A percentile compares a stretch with the other conserved stretches of the same genome.
These are phyloP conservation scores for Uropetala carovei DNA, from an alignment of 2,888 invertebrate species.

Conservation along the genomic window DNA sequence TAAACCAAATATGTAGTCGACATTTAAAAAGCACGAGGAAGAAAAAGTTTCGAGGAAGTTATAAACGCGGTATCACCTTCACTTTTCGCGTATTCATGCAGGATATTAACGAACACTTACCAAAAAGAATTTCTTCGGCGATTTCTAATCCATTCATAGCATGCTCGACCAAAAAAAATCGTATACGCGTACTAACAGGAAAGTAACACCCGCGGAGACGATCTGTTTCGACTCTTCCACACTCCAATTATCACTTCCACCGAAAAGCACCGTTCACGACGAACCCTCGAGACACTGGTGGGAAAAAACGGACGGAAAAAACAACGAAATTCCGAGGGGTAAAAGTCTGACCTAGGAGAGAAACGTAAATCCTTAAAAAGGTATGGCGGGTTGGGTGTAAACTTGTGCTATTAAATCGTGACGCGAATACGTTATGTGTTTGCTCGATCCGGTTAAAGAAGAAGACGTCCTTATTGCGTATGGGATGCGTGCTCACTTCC, in stretches of 20 bases:
- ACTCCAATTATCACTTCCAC: conserved; percentile 4
- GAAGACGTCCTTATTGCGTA: not conserved
- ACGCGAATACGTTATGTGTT: not conserved
- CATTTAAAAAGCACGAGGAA: no score
- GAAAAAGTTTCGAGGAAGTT: no score
- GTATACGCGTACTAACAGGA: no score
- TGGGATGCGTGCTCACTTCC: not conserved
- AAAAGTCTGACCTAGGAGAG: not conserved
- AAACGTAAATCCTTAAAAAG: not conserved
- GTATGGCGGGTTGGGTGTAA: not conserved
- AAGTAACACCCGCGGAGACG: no score
- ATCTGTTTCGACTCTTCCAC: not conserved
- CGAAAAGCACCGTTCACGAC: not conserved
- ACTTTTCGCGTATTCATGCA: no score
- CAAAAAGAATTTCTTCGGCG: no score
- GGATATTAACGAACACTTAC: no score
- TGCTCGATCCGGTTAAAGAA: not conserved
- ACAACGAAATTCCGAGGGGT: not conserved
- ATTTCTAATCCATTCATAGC: no score
- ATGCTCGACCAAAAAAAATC: no score
- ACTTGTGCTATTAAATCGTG: not conserved
- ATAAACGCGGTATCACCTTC: no score
- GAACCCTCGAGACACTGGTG: not conserved
- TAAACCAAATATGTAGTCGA: no score
- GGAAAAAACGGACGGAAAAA: not conserved